phyloP scores from a whole-genome alignment of 2,797 vertebrate genomes.

The Holocentrus rufus region DNA sequence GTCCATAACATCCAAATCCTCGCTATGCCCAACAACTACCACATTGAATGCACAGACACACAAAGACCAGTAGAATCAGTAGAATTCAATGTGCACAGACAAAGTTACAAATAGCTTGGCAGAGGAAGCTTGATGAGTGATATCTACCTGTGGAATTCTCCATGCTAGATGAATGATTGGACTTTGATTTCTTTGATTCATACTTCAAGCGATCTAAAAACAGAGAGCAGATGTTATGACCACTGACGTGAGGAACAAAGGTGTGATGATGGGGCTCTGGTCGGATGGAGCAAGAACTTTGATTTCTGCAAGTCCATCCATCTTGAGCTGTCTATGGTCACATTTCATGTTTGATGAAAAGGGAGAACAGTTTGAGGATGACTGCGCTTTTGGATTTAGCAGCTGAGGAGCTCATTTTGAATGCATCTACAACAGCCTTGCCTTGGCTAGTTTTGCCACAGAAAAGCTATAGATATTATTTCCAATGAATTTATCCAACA shows the following conservation, averaged over 20 bases:
- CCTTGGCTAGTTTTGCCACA: background rate
- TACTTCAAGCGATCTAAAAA: conserved; percentile 98
- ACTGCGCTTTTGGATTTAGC: background rate
- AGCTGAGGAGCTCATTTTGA: background rate
- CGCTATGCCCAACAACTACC: conserved; percentile 37
- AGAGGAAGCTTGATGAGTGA: conserved; percentile 63
- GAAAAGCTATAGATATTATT: background rate
- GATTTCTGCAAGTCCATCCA: conserved; percentile 2
- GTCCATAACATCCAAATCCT: conserved; percentile 4
- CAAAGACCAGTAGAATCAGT: conserved; percentile 35
- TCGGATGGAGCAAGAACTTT: background rate
- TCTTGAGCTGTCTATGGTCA: conserved; percentile 9
- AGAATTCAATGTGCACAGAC: conserved; percentile 28
- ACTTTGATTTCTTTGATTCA: conserved; percentile 95
- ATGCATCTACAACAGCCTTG: background rate
- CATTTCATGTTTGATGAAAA: conserved; percentile 8
- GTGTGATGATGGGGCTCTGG: conserved; percentile 29
- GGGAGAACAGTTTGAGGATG: conserved; percentile 5
- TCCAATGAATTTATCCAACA: background rate
- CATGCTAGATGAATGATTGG: conserved; percentile 82
- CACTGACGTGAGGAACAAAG: conserved; percentile 42
- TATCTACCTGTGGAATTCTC: conserved; percentile 83
- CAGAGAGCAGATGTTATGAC: conserved; percentile 74
- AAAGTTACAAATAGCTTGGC: conserved; percentile 33
- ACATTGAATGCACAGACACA: conserved; percentile 32